Base-by-base conservation (phyloP, 2,113 vertebrate genomes). In the Bucco capensis region DNA sequence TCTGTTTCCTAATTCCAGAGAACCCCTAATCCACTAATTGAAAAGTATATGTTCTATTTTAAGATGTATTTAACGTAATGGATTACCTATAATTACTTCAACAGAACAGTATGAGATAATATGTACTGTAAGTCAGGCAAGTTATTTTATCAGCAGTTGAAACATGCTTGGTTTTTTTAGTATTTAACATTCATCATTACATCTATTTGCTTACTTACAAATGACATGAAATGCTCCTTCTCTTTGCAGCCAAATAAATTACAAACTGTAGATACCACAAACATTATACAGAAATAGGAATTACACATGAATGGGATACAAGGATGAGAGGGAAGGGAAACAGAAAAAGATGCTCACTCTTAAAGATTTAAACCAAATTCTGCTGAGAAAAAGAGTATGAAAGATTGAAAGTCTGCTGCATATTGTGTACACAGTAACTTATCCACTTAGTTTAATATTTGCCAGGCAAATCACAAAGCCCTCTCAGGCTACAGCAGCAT, bases 401-500 rank as follows among this genome's bases (percentile, higher is more conserved):
- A 78, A 49, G 66, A n/a, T 93, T 49, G 8, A 46, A 94, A 90
- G 35, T 58, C 65, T 89, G 62, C 69, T 83, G 70, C 51, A 27
- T 50, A 14, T 38, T 82, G 9, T 69, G 35, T 35, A 47, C 28
- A 62, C 35, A 65, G 66, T 57, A 89, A 74, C 5, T 1, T 42
- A 54, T 38, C 56, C 19, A 24, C 42, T 51, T 5, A 9, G 30
- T 69, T 96, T 67, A 98, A 47, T 98, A 97, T 61, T 97, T 97
- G 9, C 93, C 93, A 61, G 95, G 85, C 66, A 97, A 90, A 83
- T 98, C 98, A 95, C 98, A 98, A n/a, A 92, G 44, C 35, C 97
- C 96, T 38, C 94, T 97, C 47, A 96, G 86, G 62, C 60, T 98
- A 82, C 25, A 98, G 95, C 97, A 98, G 42, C 98, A 99, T 94